Evolutionary conservation across 2,888 invertebrate genomes (phyloP).

Genomic region (Hemaris fuciformis): DNA sequence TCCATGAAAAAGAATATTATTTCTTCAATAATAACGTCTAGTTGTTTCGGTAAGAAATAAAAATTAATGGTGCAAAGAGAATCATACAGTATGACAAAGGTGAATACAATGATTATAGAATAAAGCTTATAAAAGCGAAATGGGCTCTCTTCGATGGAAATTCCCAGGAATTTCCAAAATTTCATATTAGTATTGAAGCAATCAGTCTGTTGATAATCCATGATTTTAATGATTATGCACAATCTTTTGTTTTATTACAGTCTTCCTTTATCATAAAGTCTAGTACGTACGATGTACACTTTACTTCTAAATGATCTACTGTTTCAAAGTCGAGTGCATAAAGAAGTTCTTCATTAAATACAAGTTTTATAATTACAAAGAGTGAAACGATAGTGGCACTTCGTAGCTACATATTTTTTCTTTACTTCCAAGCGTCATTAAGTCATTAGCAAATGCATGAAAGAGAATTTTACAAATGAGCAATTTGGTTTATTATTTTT

Average conservation of each 20-base stretch:
- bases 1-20: conserved; percentile 55
- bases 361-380: background rate
- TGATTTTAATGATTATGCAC: conserved; percentile 11
- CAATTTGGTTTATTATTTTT: background rate
- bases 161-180: conserved; percentile 49
- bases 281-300: background rate
- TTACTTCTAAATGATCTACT: background rate
- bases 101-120: conserved; percentile 33
- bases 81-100: conserved; percentile 38
- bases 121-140: conserved; percentile 37
- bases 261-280: too few relatives aligned
- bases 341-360: background rate
- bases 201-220: conserved; percentile 43
- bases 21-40: conserved; percentile 52
- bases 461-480: background rate
- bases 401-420: background rate
- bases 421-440: background rate
- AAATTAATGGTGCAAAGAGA: conserved; percentile 45
- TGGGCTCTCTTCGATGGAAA: conserved; percentile 37
- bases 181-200: conserved; percentile 49
- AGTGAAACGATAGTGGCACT: background rate
- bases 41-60: conserved; percentile 41
- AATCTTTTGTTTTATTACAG: too few relatives aligned
- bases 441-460: background rate
- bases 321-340: background rate